These are phyloP conservation scores for Noturus placidus DNA, from an alignment of 2,113 vertebrate genomes.

Conservation along the genomic window DNA sequence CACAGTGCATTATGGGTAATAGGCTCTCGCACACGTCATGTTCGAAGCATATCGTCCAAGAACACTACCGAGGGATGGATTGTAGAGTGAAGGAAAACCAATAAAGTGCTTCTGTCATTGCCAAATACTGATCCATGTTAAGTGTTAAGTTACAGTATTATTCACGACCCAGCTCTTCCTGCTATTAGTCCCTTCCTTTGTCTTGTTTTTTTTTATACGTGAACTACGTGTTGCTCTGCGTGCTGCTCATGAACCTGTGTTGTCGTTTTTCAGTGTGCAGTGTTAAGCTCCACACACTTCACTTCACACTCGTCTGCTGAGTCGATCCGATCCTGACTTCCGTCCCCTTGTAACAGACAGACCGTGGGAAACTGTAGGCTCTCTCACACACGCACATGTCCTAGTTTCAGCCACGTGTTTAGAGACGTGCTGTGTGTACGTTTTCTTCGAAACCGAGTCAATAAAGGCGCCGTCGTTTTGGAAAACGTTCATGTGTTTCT, in stretches of 20 bases:
- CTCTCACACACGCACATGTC: neutral
- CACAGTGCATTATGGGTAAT: neutral
- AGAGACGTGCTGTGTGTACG: conserved; percentile 33
- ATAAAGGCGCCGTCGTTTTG: conserved; percentile 51
- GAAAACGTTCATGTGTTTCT: neutral
- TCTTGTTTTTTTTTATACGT: neutral
- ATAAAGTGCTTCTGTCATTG: neutral
- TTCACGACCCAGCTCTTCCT: neutral
- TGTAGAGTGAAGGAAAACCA: neutral
- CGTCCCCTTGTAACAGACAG: conserved; percentile 20
- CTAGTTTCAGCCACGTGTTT: conserved; percentile 33
- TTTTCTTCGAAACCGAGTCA: conserved; percentile 46
- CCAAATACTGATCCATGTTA: conserved; percentile 17
- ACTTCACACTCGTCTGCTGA: neutral
- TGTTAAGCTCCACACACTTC: neutral
- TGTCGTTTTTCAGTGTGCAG: neutral
- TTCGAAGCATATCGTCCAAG: too few species aligned
- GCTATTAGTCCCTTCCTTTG: conserved; percentile 2
- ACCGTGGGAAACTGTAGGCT: neutral
- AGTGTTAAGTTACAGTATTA: conserved; percentile 43
- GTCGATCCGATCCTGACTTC: neutral
- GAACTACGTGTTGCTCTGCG: neutral
- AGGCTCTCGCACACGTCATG: neutral
- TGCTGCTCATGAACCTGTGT: neutral
- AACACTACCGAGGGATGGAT: neutral